These are phyloP conservation scores for Drosophila orena DNA, from an alignment of 1,140 invertebrate genomes.

Conservation along the genomic window DNA sequence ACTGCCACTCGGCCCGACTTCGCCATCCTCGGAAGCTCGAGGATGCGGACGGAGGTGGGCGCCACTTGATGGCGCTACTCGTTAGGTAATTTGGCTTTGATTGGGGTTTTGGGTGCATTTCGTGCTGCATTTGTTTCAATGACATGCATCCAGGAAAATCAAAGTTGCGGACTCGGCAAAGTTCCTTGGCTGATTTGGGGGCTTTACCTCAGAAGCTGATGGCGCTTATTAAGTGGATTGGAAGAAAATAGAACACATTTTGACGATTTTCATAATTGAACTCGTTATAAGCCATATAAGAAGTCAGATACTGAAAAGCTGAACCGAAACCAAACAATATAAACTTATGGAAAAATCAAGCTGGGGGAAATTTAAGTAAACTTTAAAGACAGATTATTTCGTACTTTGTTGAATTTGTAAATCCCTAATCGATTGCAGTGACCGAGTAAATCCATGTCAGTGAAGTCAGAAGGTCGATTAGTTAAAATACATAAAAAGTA, in stretches of 20 bases:
- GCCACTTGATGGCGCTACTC: conserved; percentile 74
- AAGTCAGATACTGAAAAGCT: too few species aligned
- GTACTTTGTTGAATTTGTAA: too few species aligned
- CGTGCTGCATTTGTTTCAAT: conserved; percentile 80
- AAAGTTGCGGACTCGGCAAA: conserved; percentile 26
- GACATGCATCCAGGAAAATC: conserved; percentile 61
- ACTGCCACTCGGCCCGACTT: conserved; percentile 40
- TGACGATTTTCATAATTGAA: neutral
- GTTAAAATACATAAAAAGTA: neutral
- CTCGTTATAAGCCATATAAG: too few species aligned
- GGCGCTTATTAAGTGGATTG: neutral
- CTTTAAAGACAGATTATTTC: too few species aligned
- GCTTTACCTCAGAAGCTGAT: conserved; percentile 11
- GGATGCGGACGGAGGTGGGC: neutral
- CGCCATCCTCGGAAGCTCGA: neutral
- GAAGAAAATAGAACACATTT: neutral
- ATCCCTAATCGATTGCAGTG: neutral
- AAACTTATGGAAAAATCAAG: too few species aligned
- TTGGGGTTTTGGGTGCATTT: conserved; percentile 76
- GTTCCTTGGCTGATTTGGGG: conserved; percentile 22
- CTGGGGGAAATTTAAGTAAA: too few species aligned
- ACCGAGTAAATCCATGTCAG: neutral
- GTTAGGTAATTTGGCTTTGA: conserved; percentile 82
- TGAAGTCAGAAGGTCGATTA: neutral
- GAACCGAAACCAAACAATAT: too few species aligned